phyloP scores from a whole-genome alignment of 1,140 invertebrate genomes.

The Propsilocerus akamusi region DNA sequence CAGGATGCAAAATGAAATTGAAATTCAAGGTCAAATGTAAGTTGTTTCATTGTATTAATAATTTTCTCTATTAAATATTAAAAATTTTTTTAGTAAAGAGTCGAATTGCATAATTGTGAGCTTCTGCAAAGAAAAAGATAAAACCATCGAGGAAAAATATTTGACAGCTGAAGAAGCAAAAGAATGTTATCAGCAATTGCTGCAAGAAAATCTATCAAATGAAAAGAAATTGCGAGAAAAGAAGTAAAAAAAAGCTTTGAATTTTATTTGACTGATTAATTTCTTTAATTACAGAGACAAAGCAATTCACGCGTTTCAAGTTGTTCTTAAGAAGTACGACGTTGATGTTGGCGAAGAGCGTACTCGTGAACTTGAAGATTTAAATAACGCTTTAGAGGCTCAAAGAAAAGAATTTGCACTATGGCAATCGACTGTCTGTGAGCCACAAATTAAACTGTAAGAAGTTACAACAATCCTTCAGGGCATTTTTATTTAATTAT shows the following conservation, averaged over 20 bases:
- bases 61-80: background rate
- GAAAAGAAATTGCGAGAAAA: constrained; percentile 9
- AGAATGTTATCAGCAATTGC: constrained; percentile 7
- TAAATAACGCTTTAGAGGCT: background rate
- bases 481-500: background rate
- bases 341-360: constrained; percentile 4
- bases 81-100: constrained; percentile 6
- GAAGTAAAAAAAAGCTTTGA: constrained; percentile 8
- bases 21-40: background rate
- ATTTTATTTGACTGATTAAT: background rate
- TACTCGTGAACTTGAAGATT: background rate
- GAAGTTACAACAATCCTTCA: background rate
- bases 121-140: constrained; percentile 6
- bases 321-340: constrained; percentile 5
- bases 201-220: constrained; percentile 8
- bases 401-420: background rate
- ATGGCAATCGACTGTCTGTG: background rate
- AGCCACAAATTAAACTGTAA: background rate
- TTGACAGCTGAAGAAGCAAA: constrained; percentile 7
- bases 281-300: constrained; percentile 3
- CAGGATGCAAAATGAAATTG: background rate
- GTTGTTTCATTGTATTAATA: background rate
- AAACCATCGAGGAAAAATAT: constrained; percentile 7
- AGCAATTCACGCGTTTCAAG: background rate
- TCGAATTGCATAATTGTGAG: constrained; percentile 6